Percentiles rank a stretch among this genome's conserved stretches.
phyloP scores from a whole-genome alignment of 1,140 invertebrate genomes.

The Idris sp. region DNA sequence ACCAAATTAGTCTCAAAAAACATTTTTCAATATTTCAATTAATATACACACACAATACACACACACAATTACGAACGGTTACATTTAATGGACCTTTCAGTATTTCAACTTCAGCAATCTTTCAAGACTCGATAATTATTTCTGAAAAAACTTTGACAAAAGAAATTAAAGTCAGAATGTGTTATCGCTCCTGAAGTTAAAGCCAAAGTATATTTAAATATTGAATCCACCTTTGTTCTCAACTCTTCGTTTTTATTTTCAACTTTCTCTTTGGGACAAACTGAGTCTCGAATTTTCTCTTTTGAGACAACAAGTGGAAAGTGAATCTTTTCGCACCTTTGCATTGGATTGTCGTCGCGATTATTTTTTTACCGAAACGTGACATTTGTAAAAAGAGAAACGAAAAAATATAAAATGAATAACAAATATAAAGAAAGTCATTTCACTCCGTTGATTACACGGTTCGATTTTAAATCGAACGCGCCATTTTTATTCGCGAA shows the following conservation, averaged over 20 bases:
- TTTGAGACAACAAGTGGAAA: no score
- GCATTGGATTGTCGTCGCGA: conserved; percentile 42
- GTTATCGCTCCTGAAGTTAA: no score
- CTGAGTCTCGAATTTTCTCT: no score
- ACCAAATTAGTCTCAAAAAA: conserved; percentile 27
- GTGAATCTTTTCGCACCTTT: conserved; percentile 28
- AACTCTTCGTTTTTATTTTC: conserved; percentile 4
- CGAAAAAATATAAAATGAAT: no score
- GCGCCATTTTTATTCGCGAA: conserved; percentile 41
- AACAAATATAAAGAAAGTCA: conserved; percentile 53
- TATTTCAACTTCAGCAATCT: conserved; percentile 20
- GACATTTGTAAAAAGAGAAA: conserved; percentile 39
- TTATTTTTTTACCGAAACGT: conserved; percentile 49
- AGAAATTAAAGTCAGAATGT: no score
- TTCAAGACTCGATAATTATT: background rate
- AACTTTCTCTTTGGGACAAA: conserved; percentile 8
- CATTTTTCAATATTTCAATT: conserved; percentile 43
- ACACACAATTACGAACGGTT: conserved; percentile 15
- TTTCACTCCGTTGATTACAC: conserved; percentile 45
- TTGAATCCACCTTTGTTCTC: no score
- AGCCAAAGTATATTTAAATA: no score
- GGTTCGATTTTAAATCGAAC: conserved; percentile 58
- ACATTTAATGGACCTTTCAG: conserved; percentile 9
- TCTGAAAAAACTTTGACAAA: no score
- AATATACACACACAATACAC: conserved; percentile 11